Percentiles rank a stretch among this genome's conserved stretches.
phyloP scores from a whole-genome alignment of 2,113 vertebrate species.

The Noturus placidus region DNA sequence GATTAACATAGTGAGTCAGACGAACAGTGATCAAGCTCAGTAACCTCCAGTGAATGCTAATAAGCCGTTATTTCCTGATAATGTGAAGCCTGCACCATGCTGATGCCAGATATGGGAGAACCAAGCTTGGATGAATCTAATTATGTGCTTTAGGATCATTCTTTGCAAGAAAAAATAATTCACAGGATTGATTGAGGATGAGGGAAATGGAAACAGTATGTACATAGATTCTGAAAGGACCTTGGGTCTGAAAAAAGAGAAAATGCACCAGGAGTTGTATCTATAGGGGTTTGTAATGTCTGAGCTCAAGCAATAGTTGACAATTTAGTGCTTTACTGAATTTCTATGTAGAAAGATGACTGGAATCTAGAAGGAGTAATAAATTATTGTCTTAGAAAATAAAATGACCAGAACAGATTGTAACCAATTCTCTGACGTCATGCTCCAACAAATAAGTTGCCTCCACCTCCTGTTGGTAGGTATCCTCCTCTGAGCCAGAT shows the following conservation, averaged over 20 bases:
- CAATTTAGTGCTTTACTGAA: not conserved
- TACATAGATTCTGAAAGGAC: not conserved
- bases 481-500: not conserved
- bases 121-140: conserved; percentile 47
- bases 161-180: conserved; percentile 42
- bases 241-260: not conserved
- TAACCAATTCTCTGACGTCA: conserved; percentile 2
- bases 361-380: not conserved
- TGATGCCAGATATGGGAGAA: conserved; percentile 45
- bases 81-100: conserved; percentile 20
- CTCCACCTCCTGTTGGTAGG: not conserved
- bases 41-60: conserved; percentile 50
- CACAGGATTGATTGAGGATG: conserved; percentile 16
- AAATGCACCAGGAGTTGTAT: not conserved
- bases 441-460: not conserved
- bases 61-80: conserved; percentile 49
- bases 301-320: not conserved
- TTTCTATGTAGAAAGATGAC: not conserved
- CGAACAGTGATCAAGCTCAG: not conserved
- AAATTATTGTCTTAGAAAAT: not conserved
- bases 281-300: no score
- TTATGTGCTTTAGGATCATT: conserved; percentile 50
- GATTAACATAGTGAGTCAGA: conserved; percentile 27
- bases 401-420: conserved; percentile 2
- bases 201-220: not conserved